phyloP scores from a whole-genome alignment of 2,888 invertebrate genomes.

The Drosophila paramelanica region DNA sequence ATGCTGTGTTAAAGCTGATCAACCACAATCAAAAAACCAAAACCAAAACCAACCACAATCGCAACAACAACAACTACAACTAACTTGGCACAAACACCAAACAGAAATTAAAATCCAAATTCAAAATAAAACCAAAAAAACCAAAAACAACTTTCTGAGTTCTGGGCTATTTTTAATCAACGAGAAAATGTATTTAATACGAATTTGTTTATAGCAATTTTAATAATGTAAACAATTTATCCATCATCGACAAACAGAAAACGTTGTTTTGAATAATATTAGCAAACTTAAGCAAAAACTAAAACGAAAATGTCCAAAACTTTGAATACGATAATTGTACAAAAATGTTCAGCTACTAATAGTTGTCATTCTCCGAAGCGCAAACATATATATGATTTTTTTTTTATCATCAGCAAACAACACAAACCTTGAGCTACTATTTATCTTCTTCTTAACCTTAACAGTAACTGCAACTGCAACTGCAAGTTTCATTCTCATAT shows the following conservation, averaged over 20 bases:
- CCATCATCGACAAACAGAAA: slow-evolving; percentile 21
- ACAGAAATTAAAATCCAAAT: slow-evolving; percentile 26
- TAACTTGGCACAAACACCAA: slow-evolving; percentile 45
- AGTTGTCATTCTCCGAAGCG: slow-evolving; percentile 55
- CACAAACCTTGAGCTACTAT: slow-evolving; percentile 25
- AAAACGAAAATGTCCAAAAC: slow-evolving; percentile 84
- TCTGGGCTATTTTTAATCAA: slow-evolving; percentile 82
- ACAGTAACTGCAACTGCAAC: slow-evolving; percentile 12
- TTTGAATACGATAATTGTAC: slow-evolving; percentile 85
- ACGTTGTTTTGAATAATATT: slow-evolving; percentile 26
- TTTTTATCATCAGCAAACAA: slow-evolving; percentile 65
- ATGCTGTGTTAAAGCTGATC: slow-evolving; percentile 57
- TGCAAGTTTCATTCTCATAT: slow-evolving; percentile 20
- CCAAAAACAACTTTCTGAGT: slow-evolving; percentile 83
- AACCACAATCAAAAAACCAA: slow-evolving; percentile 24
- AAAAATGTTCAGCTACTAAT: slow-evolving; percentile 76
- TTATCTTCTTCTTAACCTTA: slow-evolving; percentile 8
- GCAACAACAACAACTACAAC: slow-evolving; percentile 35
- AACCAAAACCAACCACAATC: slow-evolving; percentile 20
- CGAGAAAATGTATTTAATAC: slow-evolving; percentile 33
- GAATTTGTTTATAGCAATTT: slow-evolving; percentile 26
- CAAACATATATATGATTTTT: slow-evolving; percentile 44
- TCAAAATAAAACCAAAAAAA: slow-evolving; percentile 34
- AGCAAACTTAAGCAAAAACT: slow-evolving; percentile 47
- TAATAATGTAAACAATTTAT: slow-evolving; percentile 33